A percentile compares a stretch with the other conserved stretches of the same genome.
Conservation (phyloP, 2,888 invertebrate genomes). For the Tortrix viridana region DNA sequence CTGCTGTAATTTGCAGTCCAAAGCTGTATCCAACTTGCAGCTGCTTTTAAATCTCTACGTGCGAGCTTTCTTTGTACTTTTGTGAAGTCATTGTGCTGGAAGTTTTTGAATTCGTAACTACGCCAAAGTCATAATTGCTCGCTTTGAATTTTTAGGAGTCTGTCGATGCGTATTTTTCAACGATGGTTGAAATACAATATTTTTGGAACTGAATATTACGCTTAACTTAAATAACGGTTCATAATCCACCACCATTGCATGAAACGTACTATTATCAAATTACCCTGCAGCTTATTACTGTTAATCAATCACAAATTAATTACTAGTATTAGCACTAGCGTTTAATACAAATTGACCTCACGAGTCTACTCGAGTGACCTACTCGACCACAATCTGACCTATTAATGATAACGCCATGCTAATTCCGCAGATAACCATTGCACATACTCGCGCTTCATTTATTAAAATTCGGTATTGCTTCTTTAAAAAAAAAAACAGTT, state of each 20-base stretch:
- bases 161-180: conserved; percentile 20
- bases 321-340: conserved; percentile 6
- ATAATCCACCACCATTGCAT: background rate
- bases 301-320: conserved; percentile 11
- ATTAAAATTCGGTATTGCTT: conserved; percentile 4
- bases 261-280: background rate
- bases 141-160: conserved; percentile 28
- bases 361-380: conserved; percentile 3
- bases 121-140: conserved; percentile 55
- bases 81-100: conserved; percentile 69
- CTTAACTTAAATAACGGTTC: background rate
- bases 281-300: background rate
- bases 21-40: conserved; percentile 76
- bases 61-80: conserved; percentile 72
- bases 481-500: background rate
- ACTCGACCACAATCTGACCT: conserved; percentile 15
- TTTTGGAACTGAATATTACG: background rate
- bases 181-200: conserved; percentile 1
- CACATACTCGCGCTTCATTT: background rate
- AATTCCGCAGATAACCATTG: conserved; percentile 1
- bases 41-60: conserved; percentile 80
- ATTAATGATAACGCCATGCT: conserved; percentile 15
- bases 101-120: conserved; percentile 62
- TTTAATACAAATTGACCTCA: conserved; percentile 17
- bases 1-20: conserved; percentile 75